Evolutionary conservation across 2,113 vertebrate species (phyloP).

Genomic region (Bettongia penicillata): DNA sequence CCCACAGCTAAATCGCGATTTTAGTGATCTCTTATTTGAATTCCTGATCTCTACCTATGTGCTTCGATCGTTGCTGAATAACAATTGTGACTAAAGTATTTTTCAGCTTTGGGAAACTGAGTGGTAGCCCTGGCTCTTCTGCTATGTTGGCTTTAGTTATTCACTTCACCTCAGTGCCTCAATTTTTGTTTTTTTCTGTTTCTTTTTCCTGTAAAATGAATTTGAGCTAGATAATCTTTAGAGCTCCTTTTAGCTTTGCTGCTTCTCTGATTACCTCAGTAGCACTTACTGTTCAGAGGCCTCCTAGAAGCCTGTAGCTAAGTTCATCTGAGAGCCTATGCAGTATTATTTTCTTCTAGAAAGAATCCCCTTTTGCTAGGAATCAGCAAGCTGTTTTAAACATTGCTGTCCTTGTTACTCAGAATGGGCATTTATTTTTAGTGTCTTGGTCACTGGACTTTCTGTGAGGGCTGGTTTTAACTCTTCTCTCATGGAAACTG

Average conservation of each 20-base stretch:
- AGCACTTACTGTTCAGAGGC: background rate
- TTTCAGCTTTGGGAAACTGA: background rate
- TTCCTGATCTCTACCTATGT: background rate
- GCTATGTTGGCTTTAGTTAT: background rate
- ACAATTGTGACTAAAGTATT: background rate
- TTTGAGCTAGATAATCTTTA: slow-evolving; percentile 13
- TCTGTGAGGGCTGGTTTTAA: background rate
- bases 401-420: background rate
- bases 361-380: background rate
- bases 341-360: background rate
- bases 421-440: background rate
- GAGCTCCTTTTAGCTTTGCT: background rate
- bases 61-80: background rate
- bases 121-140: background rate
- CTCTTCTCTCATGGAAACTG: background rate
- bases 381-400: background rate
- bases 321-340: background rate
- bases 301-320: background rate
- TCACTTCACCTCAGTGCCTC: slow-evolving; percentile 1
- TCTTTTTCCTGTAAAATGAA: background rate
- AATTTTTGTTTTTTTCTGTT: background rate
- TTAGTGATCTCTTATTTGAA: background rate
- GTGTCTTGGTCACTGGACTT: background rate
- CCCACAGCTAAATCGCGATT: background rate
- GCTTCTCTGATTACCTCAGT: background rate